A percentile compares a stretch with the other conserved stretches of the same genome.
phyloP scores from a whole-genome alignment of 2,113 vertebrate species.

The Eulemur macaco region DNA sequence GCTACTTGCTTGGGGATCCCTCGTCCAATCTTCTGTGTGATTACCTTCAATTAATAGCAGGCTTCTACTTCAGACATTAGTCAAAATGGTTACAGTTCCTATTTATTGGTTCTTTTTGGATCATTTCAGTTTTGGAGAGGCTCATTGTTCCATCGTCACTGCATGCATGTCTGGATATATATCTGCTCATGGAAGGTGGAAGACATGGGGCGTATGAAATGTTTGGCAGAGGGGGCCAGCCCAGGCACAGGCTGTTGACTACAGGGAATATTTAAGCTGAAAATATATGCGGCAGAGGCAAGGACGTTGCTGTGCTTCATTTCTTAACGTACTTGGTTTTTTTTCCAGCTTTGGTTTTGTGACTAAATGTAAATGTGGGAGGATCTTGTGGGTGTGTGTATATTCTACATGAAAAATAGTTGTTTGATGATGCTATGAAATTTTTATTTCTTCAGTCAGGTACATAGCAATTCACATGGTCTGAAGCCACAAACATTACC shows the following conservation, averaged over 20 bases:
- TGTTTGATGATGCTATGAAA: slow-evolving; percentile 63
- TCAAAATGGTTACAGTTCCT: not conserved
- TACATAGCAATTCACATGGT: slow-evolving; percentile 57
- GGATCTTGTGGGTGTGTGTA: slow-evolving; percentile 53
- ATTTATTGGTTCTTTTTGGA: not conserved
- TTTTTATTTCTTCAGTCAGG: slow-evolving; percentile 76
- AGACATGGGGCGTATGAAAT: not conserved
- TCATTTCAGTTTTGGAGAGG: not conserved
- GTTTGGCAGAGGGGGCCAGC: not conserved
- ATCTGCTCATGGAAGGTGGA: not conserved
- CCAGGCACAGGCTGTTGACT: not conserved
- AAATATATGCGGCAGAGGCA: not conserved
- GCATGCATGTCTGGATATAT: not conserved
- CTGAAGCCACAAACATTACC: slow-evolving; percentile 72
- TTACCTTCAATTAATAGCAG: not conserved
- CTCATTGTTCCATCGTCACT: not conserved
- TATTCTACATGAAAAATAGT: slow-evolving; percentile 28
- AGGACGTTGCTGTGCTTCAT: not conserved
- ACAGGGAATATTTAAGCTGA: not conserved
- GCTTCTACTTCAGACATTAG: not conserved
- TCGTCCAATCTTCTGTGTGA: not conserved
- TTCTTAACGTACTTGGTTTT: not conserved
- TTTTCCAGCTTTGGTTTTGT: slow-evolving; percentile 30
- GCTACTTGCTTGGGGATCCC: not conserved
- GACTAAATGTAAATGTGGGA: slow-evolving; percentile 34